Percentiles rank a stretch among this genome's conserved stretches.
These are phyloP conservation scores for Columba janthina DNA, from an alignment of 2,113 vertebrate species.

Conservation along the genomic window DNA sequence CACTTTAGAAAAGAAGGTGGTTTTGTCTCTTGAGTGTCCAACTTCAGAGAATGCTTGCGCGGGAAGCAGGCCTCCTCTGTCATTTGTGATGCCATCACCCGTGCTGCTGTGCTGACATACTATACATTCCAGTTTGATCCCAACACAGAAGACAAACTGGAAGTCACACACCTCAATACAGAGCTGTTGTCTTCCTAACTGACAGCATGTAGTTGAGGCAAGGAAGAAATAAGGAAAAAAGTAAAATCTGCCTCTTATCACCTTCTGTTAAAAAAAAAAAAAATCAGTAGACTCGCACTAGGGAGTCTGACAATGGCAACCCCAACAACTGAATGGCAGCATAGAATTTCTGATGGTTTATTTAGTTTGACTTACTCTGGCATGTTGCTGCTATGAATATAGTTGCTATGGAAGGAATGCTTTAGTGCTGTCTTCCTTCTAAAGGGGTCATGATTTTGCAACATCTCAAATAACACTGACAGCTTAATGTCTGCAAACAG, in stretches of 20 bases:
- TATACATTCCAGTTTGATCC: neutral
- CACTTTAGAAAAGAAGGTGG: neutral
- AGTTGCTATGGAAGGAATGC: slow-evolving; percentile 75
- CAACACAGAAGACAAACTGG: slow-evolving; percentile 30
- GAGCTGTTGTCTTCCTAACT: slow-evolving; percentile 14
- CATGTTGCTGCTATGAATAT: slow-evolving; percentile 72
- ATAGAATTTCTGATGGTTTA: slow-evolving; percentile 75
- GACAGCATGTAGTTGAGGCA: neutral
- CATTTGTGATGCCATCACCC: neutral
- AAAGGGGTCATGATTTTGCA: slow-evolving; percentile 75
- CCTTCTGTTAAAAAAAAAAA: neutral
- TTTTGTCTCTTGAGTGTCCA: neutral
- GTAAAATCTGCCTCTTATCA: neutral
- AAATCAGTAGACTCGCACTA: slow-evolving; percentile 60
- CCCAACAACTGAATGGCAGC: slow-evolving; percentile 65
- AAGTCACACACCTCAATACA: slow-evolving; percentile 5
- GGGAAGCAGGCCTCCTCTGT: neutral
- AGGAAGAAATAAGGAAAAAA: slow-evolving; percentile 6
- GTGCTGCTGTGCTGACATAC: neutral
- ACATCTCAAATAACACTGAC: slow-evolving; percentile 72
- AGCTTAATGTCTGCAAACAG: slow-evolving; percentile 73
- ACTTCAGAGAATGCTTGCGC: slow-evolving; percentile 4
- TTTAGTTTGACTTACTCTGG: slow-evolving; percentile 77
- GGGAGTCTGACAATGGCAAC: slow-evolving; percentile 75
- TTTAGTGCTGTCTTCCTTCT: slow-evolving; percentile 67